Base-by-base conservation (phyloP, 2,797 vertebrate species). In the Phrynocephalus vlangalii region DNA sequence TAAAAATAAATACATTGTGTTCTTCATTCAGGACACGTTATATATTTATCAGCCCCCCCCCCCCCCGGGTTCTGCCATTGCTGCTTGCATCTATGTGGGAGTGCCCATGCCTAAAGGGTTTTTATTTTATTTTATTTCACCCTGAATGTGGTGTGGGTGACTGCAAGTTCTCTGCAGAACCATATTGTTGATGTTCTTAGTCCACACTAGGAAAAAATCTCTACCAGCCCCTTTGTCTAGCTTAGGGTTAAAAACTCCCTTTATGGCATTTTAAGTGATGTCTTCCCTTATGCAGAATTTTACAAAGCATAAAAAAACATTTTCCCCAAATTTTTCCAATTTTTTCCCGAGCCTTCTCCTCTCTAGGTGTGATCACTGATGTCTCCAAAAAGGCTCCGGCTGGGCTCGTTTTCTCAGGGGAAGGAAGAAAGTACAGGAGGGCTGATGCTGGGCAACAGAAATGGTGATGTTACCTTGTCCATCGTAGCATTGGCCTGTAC, bases 361-460 rank as follows among this genome's bases (percentile, higher is more conserved):
- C 52, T 70, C 15, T 13, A 6, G 30, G 26, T 28, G 15, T 50
- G 56, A 0, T 80, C 13, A 79, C 7, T 2, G 52, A 60, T 50
- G 16, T 24, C 15, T 68, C 5, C 9, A 24, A 28, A 50, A 56
- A 56, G 38, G 3, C 60, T 63, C 60, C 2, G 60, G 20, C 18
- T 63, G 5, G 3, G 15, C 30, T 20, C 44, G 3, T 44, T 44
- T 44, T 44, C 38, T 44, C 38, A 5, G 3, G 38, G 38, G 38
- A 44, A 44, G 75, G 60, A 52, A n/a, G 30, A 86, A 52, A 10
- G 81, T 5, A 52, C 5, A 11, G 5, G 84, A 44, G 26, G 28
- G 71, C 60, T 86, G 28, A 84, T 5, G 5, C 79, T 30, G 76
- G 15, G 10, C 28, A 82, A 11, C 0, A 0, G 6, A 0, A 48